Evolutionary conservation across 1,140 invertebrate species (phyloP).

Genomic region (Ips nitidus): DNA sequence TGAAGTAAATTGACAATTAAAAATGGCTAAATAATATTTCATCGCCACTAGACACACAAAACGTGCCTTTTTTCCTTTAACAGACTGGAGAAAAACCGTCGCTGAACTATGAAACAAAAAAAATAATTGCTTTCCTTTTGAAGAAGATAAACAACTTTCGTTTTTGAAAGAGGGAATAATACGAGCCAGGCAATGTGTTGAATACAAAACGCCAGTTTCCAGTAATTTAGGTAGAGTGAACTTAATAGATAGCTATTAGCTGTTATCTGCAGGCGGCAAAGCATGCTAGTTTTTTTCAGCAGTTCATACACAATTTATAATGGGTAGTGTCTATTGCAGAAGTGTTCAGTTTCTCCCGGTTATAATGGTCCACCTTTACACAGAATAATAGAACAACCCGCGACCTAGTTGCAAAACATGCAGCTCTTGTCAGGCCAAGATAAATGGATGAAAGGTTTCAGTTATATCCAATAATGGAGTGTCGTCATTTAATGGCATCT

Average conservation of each 20-base stretch:
- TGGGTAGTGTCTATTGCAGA: background rate
- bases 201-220: slow-evolving; percentile 1
- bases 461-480: too few relatives aligned
- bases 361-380: background rate
- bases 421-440: background rate
- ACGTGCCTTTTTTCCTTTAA: background rate
- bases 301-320: background rate
- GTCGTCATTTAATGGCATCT: too few relatives aligned
- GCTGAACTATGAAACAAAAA: background rate
- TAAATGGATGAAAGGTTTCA: too few relatives aligned
- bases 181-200: background rate
- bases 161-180: background rate
- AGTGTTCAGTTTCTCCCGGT: background rate
- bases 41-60: too few relatives aligned
- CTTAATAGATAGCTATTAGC: background rate
- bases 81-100: background rate
- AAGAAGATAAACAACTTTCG: slow-evolving; percentile 1
- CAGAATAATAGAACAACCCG: background rate
- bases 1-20: too few relatives aligned
- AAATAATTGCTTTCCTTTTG: slow-evolving; percentile 2
- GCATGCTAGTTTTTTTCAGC: background rate
- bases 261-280: background rate
- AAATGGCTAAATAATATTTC: too few relatives aligned
- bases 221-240: background rate
- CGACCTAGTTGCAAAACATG: background rate